Conservation (phyloP, 1,140 invertebrate genomes). For the Aphis craccivora region DNA sequence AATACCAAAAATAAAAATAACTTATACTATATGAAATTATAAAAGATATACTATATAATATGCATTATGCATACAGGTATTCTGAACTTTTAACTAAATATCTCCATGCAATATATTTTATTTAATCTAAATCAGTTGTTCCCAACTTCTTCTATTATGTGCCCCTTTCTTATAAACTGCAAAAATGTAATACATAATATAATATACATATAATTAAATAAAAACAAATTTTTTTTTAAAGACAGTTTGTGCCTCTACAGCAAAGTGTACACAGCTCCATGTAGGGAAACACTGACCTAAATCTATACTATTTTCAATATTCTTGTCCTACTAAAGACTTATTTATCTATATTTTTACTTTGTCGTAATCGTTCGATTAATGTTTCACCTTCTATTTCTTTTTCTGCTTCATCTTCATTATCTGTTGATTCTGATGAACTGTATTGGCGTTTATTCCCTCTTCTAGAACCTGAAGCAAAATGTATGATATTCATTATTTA, state of each 20-base stretch:
- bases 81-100: background rate
- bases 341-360: background rate
- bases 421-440: background rate
- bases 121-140: background rate
- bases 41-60: background rate
- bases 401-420: slow-evolving; percentile 40
- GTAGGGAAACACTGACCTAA: background rate
- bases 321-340: background rate
- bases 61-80: background rate
- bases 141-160: no score
- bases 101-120: no score
- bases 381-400: slow-evolving; percentile 65
- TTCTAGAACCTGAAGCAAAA: slow-evolving; percentile 1
- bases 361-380: slow-evolving; percentile 68
- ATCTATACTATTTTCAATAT: background rate
- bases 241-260: no score
- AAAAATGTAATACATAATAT: no score
- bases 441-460: slow-evolving; percentile 24
- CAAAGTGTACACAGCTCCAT: no score
- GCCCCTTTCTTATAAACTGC: no score
- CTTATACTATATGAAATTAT: background rate
- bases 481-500: background rate
- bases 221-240: no score
- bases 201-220: no score
- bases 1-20: background rate